These are phyloP conservation scores for Potorous gilbertii DNA, from an alignment of 2,797 vertebrate genomes.

Conservation along the genomic window DNA sequence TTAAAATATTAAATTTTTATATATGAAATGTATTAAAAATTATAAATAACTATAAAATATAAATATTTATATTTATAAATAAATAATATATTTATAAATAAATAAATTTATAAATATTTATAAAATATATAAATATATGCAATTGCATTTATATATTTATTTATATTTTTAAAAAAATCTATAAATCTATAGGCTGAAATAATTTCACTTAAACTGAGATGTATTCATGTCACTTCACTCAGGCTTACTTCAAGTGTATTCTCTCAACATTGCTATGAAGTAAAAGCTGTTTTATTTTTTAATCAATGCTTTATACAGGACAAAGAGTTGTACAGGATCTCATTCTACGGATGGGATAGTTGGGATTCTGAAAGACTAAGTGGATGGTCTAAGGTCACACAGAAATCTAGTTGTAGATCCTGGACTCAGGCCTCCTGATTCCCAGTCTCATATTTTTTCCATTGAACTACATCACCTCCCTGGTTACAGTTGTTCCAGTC, in stretches of 20 bases:
- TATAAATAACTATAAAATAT: too few relatives aligned
- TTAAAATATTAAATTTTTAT: too few relatives aligned
- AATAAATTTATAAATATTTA: too few relatives aligned
- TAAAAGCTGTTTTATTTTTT: neutral
- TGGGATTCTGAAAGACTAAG: neutral
- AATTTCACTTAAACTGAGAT: conserved; percentile 17
- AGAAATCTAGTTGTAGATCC: neutral
- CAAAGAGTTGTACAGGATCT: conserved; percentile 75
- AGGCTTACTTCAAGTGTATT: neutral
- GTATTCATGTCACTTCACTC: neutral
- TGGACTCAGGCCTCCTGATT: neutral
- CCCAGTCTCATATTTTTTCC: neutral
- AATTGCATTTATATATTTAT: too few relatives aligned
- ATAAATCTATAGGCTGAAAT: neutral
- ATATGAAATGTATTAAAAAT: too few relatives aligned
- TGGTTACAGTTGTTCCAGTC: neutral
- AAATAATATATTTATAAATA: too few relatives aligned
- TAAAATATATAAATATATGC: too few relatives aligned
- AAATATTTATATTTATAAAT: too few relatives aligned
- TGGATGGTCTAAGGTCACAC: neutral
- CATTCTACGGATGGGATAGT: neutral
- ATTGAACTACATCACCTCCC: neutral
- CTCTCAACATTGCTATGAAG: conserved; percentile 12
- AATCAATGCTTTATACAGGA: conserved; percentile 72
- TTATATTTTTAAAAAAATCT: neutral